Evolutionary conservation across 2,113 vertebrate genomes (phyloP), one percentile per base, ranked within the genome.

Genomic region (Rousettus leschenaultii): DNA sequence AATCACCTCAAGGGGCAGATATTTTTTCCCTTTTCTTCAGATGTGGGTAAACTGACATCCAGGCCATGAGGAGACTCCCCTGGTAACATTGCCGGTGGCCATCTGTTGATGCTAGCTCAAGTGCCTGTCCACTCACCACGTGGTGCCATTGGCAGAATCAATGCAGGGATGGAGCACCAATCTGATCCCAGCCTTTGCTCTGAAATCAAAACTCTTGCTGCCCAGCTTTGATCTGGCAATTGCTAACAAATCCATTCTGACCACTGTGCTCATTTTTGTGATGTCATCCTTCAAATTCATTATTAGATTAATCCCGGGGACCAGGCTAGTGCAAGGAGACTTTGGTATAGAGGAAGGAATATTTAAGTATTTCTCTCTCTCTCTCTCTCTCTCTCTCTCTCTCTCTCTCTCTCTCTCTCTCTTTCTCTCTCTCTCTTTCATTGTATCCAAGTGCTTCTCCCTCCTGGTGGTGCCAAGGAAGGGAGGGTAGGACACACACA

Each of bases 301-400:
- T 78, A 65, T 92, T 70, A 70, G 79, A 74, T 82, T 93, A 86
- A 94, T 86, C 73, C 73, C 33, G 57, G 43, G 80, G 85, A 83
- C 78, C 68, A 86, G 85, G 55, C 26, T 59, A 9, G 28, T 13
- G 28, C 2, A 0, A n/a, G 9, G 91, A 28, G 43, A 43, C 77
- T 94, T 82, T 91, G 89, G 78, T 63, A 78, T 22, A 53, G 82
- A 6, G 0, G 26, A 61, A 40, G 11, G 16, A 89, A 48, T 55
- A 15, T 91, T 59, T 59, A 63, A 59, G n/a, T 40, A 12, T 10
- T 9, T 68, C 38, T 48, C 35, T 45, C 48, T 40, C n/a, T 74
- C 10, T 74, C 18, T 18, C 11, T 33, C 6, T 45, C n/a, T 30
- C n/a, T n/a, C n/a, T n/a, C n/a, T n/a, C n/a, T n/a, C 11, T 33